phyloP scores from a whole-genome alignment of 2,113 vertebrate species.

The Xyrauchen texanus region DNA sequence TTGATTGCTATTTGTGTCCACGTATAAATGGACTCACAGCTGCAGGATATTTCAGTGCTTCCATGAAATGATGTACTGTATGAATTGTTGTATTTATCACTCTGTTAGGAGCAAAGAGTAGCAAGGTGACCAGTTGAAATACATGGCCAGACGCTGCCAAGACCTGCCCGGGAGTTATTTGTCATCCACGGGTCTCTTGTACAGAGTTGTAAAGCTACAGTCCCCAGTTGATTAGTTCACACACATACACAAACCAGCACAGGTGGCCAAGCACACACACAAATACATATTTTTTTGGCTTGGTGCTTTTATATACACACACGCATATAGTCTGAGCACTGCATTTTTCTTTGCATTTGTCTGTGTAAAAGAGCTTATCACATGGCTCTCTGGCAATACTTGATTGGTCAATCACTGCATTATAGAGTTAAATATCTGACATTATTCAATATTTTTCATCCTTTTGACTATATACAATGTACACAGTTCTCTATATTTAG shows the following conservation, averaged over 20 bases:
- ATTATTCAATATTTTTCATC: too few relatives aligned
- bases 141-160: constrained; percentile 55
- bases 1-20: too few relatives aligned
- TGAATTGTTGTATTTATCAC: constrained; percentile 51
- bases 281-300: background rate
- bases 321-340: too few relatives aligned
- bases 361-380: too few relatives aligned
- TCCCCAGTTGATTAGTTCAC: constrained; percentile 39
- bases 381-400: too few relatives aligned
- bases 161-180: constrained; percentile 53
- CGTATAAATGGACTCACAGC: background rate
- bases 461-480: too few relatives aligned
- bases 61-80: background rate
- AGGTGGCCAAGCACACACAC: background rate
- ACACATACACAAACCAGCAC: constrained; percentile 16
- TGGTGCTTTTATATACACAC: too few relatives aligned
- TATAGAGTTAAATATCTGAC: too few relatives aligned
- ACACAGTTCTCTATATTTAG: too few relatives aligned
- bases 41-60: constrained; percentile 11
- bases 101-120: constrained; percentile 45
- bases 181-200: constrained; percentile 49
- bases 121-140: constrained; percentile 61
- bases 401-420: too few relatives aligned
- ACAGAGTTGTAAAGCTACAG: constrained; percentile 52
- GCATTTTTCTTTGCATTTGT: too few relatives aligned